Evolutionary conservation across 2,113 vertebrate genomes (phyloP), one percentile per base, ranked within the genome.

Genomic region (Pardalotus punctatus): DNA sequence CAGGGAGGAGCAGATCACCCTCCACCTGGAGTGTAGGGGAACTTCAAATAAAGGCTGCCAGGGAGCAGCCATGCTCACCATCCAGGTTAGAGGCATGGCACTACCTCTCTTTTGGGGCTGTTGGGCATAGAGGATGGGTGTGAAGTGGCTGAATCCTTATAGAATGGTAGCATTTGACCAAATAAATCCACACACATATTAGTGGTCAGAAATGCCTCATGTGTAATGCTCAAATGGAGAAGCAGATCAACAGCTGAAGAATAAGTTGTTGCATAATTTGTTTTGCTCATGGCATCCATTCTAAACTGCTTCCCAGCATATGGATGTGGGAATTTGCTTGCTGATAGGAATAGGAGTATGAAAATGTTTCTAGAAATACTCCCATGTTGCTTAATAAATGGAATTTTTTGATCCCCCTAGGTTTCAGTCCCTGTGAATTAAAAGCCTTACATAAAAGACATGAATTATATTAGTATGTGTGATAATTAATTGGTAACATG

Each of bases 11-110:
- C 99, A 99, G 97, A 94, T 98, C 78, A 99, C 98, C 8, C 98
- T 99, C 67, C 96, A 97, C 45, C 91, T 99, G 97, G 99, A 99
- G 94, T 99, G 99, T 91, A 97, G 98, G 81, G 99, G 99, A 70
- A 98, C 97, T 38, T 94, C 98, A 24, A 99, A 98, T 33, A 99
- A 98, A 96, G 97, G 98, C 12, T 99, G 99, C 94, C 98, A 99
- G 89, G 99, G 99, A 88, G 97, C 99, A 4, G 99, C 99, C 47
- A 98, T 98, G 78, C 96, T 99, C 51, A 98, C 98, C 24, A 97
- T 99, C 77, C 99, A 99, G 98, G 99, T 99, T 94, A 71, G 97
- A 72, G 8, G n/a, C 3, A 1, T 6, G 27, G 6, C 31, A 45
- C 35, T 31, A 1, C 42, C 60, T 50, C 23, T 93, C 2, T 7